Evolutionary conservation across 2,888 invertebrate species (phyloP), one percentile per base, ranked within the genome.

Genomic region (Cylindroiulus punctatus): DNA sequence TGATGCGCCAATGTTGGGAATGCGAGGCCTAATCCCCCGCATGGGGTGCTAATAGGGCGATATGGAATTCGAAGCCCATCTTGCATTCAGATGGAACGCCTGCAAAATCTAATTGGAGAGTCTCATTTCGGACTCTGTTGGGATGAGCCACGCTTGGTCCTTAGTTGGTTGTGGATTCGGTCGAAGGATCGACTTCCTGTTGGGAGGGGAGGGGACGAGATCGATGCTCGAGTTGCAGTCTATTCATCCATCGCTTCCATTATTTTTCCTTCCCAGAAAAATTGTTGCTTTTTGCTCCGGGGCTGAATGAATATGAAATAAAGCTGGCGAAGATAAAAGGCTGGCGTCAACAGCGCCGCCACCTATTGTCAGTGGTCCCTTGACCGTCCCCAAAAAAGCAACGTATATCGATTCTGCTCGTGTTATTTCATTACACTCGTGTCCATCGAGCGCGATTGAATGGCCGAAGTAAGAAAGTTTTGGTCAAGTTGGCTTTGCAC

Each of bases 271-370:
- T 57, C n/a, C 1, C 17, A 17, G 19, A n/a, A 57, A 57, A 57
- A 57, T 57, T 57, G 52, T 57, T 57, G 52, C n/a, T n/a, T 57
- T 36, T 57, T 57, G 52, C 52, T 57, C 52, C n/a, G 2, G n/a
- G n/a, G n/a, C 52, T 57, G n/a, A n/a, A 57, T 57, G 52, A 57
- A 57, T 57, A 57, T n/a, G 52, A 57, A 57, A 57, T 57, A 57
- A 57, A n/a, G 52, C n/a, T 57, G 1, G 52, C n/a, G n/a, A 19
- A 57, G 52, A 57, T 57, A 57, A 57, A 57, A 57, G 52, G 52
- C 52, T 2, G n/a, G 52, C 52, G 52, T 57, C 52, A 57, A 57
- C n/a, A 57, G n/a, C n/a, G n/a, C 17, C n/a, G n/a, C 17, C 47
- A 17, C 17, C 47, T 17, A 47, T 47, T 47, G 47, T 47, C 14